These are phyloP conservation scores for Fragariocoptes setiger DNA, from an alignment of 1,140 invertebrate species.

Conservation along the genomic window DNA sequence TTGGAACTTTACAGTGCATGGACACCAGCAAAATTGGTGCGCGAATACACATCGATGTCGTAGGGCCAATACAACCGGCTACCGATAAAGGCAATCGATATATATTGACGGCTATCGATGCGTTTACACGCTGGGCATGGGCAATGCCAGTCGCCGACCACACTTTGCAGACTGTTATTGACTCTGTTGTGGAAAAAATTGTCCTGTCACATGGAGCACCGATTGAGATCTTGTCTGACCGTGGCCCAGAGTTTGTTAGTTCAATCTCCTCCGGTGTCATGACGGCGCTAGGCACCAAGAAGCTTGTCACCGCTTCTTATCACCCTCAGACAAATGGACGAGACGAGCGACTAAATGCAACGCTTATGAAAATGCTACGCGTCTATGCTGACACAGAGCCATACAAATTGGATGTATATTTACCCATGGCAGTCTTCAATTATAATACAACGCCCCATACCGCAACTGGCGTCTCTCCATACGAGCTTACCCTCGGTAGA, in stretches of 20 bases:
- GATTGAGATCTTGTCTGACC: background rate
- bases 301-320: background rate
- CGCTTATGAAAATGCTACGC: slow-evolving; percentile 4
- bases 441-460: slow-evolving; percentile 19
- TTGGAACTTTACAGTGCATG: too few species aligned
- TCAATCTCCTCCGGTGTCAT: background rate
- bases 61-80: too few species aligned
- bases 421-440: slow-evolving; percentile 17
- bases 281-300: background rate
- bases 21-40: too few species aligned
- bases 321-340: slow-evolving; percentile 10
- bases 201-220: background rate
- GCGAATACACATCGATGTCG: too few species aligned
- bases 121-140: too few species aligned
- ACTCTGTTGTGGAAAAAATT: too few species aligned
- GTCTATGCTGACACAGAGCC: slow-evolving; percentile 14
- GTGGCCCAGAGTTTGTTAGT: background rate
- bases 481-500: slow-evolving; percentile 18
- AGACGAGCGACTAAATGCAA: slow-evolving; percentile 10
- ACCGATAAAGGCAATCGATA: too few species aligned
- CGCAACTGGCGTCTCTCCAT: slow-evolving; percentile 16
- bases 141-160: too few species aligned
- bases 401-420: slow-evolving; percentile 18
- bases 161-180: too few species aligned
- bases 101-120: too few species aligned